Percentiles rank a stretch among this genome's conserved stretches.
Conservation (phyloP, 2,888 invertebrate genomes). For the Oxycera nigricornis region DNA sequence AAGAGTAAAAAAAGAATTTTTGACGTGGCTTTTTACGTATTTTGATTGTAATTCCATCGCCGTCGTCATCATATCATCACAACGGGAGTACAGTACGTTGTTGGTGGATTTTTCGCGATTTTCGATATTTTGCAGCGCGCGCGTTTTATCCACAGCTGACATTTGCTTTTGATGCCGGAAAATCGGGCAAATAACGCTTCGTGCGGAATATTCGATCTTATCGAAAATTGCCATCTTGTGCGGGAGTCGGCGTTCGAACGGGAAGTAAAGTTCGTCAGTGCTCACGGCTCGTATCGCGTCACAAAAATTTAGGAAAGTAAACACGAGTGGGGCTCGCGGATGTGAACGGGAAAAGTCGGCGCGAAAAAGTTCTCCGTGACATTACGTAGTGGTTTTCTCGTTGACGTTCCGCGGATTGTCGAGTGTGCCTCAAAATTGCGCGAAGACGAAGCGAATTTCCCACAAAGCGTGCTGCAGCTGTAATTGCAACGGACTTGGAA, state of each 20-base stretch:
- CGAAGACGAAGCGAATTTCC: neutral
- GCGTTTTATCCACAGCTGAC: constrained; percentile 9
- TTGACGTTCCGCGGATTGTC: constrained; percentile 9
- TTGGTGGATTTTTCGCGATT: constrained; percentile 24
- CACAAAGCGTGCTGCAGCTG: neutral
- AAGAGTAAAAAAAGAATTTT: constrained; percentile 69
- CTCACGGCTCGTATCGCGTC: neutral
- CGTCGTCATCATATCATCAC: constrained; percentile 33
- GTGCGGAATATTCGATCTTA: neutral
- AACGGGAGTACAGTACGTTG: constrained; percentile 15
- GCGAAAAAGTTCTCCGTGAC: constrained; percentile 17
- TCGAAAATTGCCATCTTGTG: neutral
- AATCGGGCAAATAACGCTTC: neutral
- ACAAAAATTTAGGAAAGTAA: constrained; percentile 4
- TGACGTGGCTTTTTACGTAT: constrained; percentile 89
- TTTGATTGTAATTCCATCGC: constrained; percentile 38
- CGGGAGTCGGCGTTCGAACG: neutral
- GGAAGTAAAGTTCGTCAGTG: neutral
- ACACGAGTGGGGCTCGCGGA: constrained; percentile 18
- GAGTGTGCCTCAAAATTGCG: neutral
- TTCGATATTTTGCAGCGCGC: constrained; percentile 1
- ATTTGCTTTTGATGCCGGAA: neutral
- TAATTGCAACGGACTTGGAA: neutral
- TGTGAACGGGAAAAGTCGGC: constrained; percentile 17
- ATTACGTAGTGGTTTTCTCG: constrained; percentile 14